Conservation (phyloP, 2,888 invertebrate genomes). For the Pachymerium ferrugineum region DNA sequence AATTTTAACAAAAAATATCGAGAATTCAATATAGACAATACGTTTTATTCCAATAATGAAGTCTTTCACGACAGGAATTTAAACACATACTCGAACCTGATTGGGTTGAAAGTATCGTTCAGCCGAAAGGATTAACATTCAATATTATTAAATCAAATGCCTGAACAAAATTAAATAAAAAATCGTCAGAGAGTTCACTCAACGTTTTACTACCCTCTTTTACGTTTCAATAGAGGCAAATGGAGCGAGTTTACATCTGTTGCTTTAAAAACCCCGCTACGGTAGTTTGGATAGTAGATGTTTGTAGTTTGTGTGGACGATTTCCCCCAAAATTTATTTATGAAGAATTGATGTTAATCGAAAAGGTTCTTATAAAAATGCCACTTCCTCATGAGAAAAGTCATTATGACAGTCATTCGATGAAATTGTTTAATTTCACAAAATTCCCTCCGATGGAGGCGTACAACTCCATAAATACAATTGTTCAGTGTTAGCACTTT, state of each 20-base stretch:
- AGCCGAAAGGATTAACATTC: neutral
- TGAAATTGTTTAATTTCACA: neutral
- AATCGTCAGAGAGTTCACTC: neutral
- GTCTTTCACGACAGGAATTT: neutral
- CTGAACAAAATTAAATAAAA: neutral
- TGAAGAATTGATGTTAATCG: conserved; percentile 5
- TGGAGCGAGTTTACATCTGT: neutral
- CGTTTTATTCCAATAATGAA: too few relatives aligned
- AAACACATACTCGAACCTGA: neutral
- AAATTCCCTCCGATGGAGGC: too few relatives aligned
- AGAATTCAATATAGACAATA: too few relatives aligned
- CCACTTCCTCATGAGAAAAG: neutral
- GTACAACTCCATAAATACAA: too few relatives aligned
- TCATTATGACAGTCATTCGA: too few relatives aligned
- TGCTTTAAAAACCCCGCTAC: neutral
- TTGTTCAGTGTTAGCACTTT: too few relatives aligned
- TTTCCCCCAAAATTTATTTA: neutral
- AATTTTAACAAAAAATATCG: too few relatives aligned
- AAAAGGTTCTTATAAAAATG: neutral
- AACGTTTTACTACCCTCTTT: neutral
- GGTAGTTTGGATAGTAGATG: neutral
- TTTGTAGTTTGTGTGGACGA: neutral
- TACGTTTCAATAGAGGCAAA: neutral
- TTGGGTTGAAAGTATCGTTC: neutral
- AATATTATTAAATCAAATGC: neutral